A percentile compares a stretch with the other conserved stretches of the same genome.
Evolutionary conservation across 2,888 invertebrate species (phyloP).

Genomic region (Drosophila pseudotalamancana): DNA sequence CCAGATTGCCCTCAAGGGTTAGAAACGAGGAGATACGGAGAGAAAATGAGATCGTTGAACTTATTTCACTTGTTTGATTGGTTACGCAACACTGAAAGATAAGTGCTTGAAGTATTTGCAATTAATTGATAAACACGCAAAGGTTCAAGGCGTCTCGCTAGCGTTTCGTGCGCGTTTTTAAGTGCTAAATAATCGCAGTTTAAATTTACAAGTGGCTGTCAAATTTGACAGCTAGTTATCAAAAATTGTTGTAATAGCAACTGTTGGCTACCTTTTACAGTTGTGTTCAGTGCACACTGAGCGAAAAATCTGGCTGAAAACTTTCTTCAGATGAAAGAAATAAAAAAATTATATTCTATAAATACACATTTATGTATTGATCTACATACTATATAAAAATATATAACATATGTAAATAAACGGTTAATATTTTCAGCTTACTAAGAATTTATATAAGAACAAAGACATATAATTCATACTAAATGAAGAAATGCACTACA

Average conservation of each 20-base stretch:
- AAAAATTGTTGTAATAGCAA: background rate
- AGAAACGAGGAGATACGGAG: background rate
- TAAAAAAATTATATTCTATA: too few relatives aligned
- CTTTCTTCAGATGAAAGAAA: too few relatives aligned
- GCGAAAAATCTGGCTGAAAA: too few relatives aligned
- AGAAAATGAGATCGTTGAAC: conserved; percentile 47
- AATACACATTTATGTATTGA: too few relatives aligned
- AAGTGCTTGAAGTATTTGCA: conserved; percentile 6
- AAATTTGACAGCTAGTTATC: conserved; percentile 11
- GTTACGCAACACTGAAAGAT: conserved; percentile 30
- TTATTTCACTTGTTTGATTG: conserved; percentile 19
- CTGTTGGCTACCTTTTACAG: conserved; percentile 13
- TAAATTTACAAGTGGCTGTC: conserved; percentile 27
- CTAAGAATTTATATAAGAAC: too few relatives aligned
- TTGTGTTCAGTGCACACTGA: conserved; percentile 34
- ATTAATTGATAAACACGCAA: conserved; percentile 29
- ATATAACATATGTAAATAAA: too few relatives aligned
- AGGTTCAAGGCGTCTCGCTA: conserved; percentile 8
- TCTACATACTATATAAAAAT: too few relatives aligned
- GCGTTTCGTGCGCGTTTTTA: conserved; percentile 29
- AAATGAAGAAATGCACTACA: too few relatives aligned
- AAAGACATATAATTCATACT: too few relatives aligned
- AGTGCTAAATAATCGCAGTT: conserved; percentile 30
- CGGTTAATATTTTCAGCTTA: too few relatives aligned
- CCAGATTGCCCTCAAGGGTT: conserved; percentile 40